Conservation (phyloP, 2,113 vertebrate genomes). For the Marmota monax region DNA sequence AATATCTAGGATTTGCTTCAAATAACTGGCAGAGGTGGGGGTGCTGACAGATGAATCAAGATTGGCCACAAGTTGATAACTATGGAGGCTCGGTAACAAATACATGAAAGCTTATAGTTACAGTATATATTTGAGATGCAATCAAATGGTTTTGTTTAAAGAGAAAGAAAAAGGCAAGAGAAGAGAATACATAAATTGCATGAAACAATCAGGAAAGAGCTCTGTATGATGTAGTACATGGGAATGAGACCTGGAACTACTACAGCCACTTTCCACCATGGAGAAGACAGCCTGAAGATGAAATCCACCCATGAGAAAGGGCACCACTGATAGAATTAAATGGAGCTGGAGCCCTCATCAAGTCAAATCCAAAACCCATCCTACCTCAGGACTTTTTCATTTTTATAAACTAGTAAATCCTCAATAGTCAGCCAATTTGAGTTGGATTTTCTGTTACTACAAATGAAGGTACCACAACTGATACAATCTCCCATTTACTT, state of each 20-base stretch:
- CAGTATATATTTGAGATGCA: background rate
- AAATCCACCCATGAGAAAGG: background rate
- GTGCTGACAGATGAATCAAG: background rate
- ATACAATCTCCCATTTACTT: background rate
- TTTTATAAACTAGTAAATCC: conserved; percentile 4
- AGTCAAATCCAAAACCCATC: background rate
- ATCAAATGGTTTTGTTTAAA: conserved; percentile 27
- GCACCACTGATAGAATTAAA: background rate
- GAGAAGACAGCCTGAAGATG: background rate
- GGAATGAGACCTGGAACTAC: background rate
- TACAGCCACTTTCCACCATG: background rate
- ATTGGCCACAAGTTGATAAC: background rate
- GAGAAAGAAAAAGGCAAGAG: conserved; percentile 10
- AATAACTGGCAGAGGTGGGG: background rate
- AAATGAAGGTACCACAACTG: background rate
- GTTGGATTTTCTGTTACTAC: background rate
- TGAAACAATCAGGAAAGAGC: background rate
- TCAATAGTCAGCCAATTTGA: background rate
- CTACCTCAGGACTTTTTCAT: background rate
- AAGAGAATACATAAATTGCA: background rate
- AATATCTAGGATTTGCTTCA: conserved; percentile 3
- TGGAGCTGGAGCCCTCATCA: background rate
- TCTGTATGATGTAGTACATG: background rate
- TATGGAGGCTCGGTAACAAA: background rate
- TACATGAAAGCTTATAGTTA: background rate